phyloP scores from a whole-genome alignment of 1,140 invertebrate species.

The Acromyrmex charruanus region DNA sequence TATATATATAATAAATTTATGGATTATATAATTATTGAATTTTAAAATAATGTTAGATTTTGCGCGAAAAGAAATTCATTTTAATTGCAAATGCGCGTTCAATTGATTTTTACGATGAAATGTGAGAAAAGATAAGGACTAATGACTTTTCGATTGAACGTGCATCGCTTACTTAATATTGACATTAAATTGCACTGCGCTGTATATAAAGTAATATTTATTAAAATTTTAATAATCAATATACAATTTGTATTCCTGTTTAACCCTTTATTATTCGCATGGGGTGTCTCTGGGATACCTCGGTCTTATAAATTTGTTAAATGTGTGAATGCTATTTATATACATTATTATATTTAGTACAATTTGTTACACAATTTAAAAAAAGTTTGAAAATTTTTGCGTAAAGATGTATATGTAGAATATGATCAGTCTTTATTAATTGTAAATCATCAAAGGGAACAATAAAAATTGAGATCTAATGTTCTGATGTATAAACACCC shows the following conservation, averaged over 20 bases:
- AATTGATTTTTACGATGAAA: neutral
- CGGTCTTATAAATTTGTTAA: no score
- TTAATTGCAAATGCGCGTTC: neutral
- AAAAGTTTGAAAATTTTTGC: no score
- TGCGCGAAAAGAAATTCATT: neutral
- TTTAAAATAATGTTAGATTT: neutral
- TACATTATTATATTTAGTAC: no score
- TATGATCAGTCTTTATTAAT: no score
- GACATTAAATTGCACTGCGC: neutral
- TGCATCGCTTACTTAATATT: constrained; percentile 14
- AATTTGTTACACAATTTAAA: no score
- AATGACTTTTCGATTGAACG: constrained; percentile 36
- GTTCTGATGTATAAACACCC: no score
- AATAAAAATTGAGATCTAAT: no score
- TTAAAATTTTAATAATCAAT: constrained; percentile 13
- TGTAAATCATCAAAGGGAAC: no score
- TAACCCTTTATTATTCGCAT: neutral
- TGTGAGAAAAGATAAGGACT: neutral
- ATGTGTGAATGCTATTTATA: no score
- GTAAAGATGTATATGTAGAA: no score
- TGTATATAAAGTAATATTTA: neutral
- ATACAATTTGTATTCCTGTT: neutral
- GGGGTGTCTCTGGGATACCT: no score
- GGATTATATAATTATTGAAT: neutral
- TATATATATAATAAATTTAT: neutral